Conservation (phyloP, 2,113 vertebrate species). For the Arothron firmamentum region DNA sequence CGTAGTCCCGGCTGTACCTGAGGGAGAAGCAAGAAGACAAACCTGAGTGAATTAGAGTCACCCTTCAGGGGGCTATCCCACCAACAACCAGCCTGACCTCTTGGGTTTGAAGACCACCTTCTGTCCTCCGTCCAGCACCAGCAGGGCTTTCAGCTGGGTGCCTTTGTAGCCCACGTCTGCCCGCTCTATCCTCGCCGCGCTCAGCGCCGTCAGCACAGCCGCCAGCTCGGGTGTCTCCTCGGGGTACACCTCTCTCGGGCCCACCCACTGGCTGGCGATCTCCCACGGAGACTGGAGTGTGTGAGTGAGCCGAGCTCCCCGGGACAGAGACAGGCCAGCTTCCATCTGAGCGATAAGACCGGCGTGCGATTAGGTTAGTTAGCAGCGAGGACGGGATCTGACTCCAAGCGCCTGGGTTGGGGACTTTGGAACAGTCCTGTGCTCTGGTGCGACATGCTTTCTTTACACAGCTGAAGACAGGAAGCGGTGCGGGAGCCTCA, state of each 20-base stretch:
- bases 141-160: constrained; percentile 92
- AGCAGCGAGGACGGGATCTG: background rate
- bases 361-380: background rate
- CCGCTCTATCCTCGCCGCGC: constrained; percentile 83
- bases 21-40: background rate
- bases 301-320: constrained; percentile 86
- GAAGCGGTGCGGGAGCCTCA: constrained; percentile 8
- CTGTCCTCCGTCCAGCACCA: constrained; percentile 94
- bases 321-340: constrained; percentile 79
- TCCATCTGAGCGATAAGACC: constrained; percentile 75
- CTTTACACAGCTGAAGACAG: background rate
- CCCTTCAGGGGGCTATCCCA: background rate
- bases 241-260: constrained; percentile 94
- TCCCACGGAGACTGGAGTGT: constrained; percentile 98
- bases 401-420: no score
- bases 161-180: constrained; percentile 97
- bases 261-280: constrained; percentile 96
- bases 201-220: constrained; percentile 88
- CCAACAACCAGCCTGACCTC: constrained; percentile 73
- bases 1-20: constrained; percentile 89
- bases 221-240: constrained; percentile 96
- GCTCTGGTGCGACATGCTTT: no score
- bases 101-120: constrained; percentile 99
- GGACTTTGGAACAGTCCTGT: no score
- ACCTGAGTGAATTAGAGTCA: background rate